Base-by-base conservation (phyloP, 2,113 vertebrate species). In the Camelus bactrianus region DNA sequence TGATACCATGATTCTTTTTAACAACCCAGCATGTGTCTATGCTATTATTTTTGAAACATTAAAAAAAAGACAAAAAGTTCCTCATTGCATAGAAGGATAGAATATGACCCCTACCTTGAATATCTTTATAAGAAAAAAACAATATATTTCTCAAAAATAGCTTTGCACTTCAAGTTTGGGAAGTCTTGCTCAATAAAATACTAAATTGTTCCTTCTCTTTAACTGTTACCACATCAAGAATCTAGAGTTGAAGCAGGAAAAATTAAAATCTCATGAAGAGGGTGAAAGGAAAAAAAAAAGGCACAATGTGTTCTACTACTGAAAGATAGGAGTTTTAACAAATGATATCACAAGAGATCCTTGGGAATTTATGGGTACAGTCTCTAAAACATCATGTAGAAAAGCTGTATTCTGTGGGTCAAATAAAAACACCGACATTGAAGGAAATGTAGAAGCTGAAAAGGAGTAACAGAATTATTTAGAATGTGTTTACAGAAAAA, bases 391-490 rank as follows among this genome's bases (percentile, higher is more conserved):
- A 93, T 42, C 5, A 35, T 81, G n/a, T 75, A 56, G 52, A 56
- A 93, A 86, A 69, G 11, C 13, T 80, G 91, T 83, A 46, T 91
- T 95, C 35, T 95, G 20, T 67, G 12, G 16, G 38, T 76, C 26
- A 93, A 92, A 97, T 67, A n/a, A 94, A 91, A 96, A 46, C 20
- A 87, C 10, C 56, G n/a, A 94, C 73, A 91, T 32, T n/a, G 85
- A 91, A 85, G 28, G 16, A 32, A 82, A 32, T 56, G 9, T 7
- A 72, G 56, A 94, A 86, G 50, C 15, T 32, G 17, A 96, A 95
- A 89, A 83, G 24, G 20, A 82, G 7, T 67, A 80, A 67, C 86
- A 89, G 2, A 93, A 80, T 93, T 64, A 83, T 92, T 90, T 92
- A 52, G 30, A 52, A 88, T 9, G 0, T 62, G 12, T 79, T 79